Conservation (phyloP, 2,113 vertebrate genomes). For the Morone chrysops region DNA sequence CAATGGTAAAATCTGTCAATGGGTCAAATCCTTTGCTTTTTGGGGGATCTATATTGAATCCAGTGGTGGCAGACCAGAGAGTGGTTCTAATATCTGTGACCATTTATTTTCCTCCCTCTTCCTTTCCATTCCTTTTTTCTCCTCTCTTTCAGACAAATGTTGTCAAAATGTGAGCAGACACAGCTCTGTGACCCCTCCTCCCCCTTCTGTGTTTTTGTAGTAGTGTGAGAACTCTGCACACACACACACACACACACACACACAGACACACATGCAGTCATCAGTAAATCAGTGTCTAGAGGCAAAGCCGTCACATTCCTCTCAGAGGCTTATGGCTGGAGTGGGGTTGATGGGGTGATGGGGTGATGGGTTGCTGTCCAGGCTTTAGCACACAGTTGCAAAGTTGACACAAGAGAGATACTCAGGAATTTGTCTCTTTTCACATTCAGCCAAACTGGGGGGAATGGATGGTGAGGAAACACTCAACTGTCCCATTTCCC, state of each 20-base stretch:
- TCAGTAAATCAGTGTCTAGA: conserved; percentile 36
- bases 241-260: not conserved
- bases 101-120: not conserved
- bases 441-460: conserved; percentile 41
- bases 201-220: not conserved
- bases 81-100: not conserved
- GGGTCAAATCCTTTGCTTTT: not conserved
- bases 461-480: conserved; percentile 8
- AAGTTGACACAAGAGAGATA: conserved; percentile 67
- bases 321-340: not conserved
- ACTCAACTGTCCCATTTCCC: conserved; percentile 46
- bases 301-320: conserved; percentile 54
- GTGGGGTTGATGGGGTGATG: not conserved
- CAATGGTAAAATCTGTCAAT: too few species aligned
- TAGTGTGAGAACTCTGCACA: conserved; percentile 28
- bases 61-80: not conserved
- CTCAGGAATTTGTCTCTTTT: conserved; percentile 65
- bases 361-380: conserved; percentile 18
- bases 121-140: not conserved
- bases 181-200: not conserved
- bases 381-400: conserved; percentile 45
- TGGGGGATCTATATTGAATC: not conserved
- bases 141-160: not conserved
- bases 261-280: not conserved
- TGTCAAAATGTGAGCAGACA: conserved; percentile 1